Base-by-base conservation (phyloP, 2,797 vertebrate species). In the Toxotes lorentzi region DNA sequence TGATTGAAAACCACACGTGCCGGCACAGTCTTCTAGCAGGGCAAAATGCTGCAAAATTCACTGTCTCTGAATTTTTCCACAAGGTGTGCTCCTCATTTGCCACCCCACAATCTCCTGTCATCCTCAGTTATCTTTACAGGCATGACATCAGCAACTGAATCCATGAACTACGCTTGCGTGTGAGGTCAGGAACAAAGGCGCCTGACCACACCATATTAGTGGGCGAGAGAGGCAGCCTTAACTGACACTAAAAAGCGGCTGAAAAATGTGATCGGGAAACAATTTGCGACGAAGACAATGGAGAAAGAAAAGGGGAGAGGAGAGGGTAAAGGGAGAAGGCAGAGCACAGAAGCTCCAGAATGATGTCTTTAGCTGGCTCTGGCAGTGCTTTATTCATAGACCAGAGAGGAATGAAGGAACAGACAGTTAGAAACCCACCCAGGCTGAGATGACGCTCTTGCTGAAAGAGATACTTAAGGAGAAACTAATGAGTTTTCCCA, bases 51-150 rank as follows among this genome's bases (percentile, higher is more conserved):
- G 32, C 57, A 77, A 60, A 32, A n/a, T 23, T 76, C 30, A 54
- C 47, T 59, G 62, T 78, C 41, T 76, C n/a, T 64, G 38, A 30
- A 24, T 76, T 76, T 43, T 50, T 75, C 34, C 83, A 70, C 81
- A 71, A 86, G 66, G 56, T 78, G 58, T 77, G 86, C 75, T 86
- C 68, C 61, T 59, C 73, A 77, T 57, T 63, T 78, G 65, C 74
- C 82, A 86, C 73, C 81, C 63, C 70, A 40, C 77, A 80, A 51
- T 60, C 59, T 61, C 48, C 80, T 84, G 81, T 70, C 80, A 85
- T 61, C 74, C 34, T 34, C 82, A 82, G 74, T 91, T 88, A 85
- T 85, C 86, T 88, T 84, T 86, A 74, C 82, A 82, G 76, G 65
- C 71, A 72, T 43, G 78, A 84, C 68, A 50, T 27, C 72, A 77